These are phyloP conservation scores for Pachyrhynchus sulphureomaculatus DNA, from an alignment of 1,140 invertebrate species.

Conservation along the genomic window DNA sequence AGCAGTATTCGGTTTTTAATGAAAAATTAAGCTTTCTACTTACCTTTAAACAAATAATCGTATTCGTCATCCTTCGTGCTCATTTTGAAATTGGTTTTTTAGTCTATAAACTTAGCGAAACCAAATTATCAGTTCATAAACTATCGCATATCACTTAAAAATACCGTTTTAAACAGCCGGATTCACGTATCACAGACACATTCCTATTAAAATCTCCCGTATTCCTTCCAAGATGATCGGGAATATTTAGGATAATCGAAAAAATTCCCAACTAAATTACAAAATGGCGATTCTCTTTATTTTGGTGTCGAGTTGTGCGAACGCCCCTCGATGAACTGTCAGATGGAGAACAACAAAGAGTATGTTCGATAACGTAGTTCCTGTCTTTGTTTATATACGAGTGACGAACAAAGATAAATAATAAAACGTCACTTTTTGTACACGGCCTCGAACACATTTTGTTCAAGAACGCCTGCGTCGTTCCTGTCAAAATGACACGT, in stretches of 20 bases:
- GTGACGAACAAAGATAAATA: neutral
- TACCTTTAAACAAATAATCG: slow-evolving; percentile 99
- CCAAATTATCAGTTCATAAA: slow-evolving; percentile 28
- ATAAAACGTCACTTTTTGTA: neutral
- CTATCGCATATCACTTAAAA: slow-evolving; percentile 46
- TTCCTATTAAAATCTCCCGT: slow-evolving; percentile 35
- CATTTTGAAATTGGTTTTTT: slow-evolving; percentile 62
- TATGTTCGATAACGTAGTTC: neutral
- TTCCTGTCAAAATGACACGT: slow-evolving; percentile 9
- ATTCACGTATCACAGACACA: slow-evolving; percentile 48
- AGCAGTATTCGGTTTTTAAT: neutral
- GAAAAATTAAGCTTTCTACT: slow-evolving; percentile 35
- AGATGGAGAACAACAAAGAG: slow-evolving; percentile 1
- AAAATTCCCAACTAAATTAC: slow-evolving; percentile 22
- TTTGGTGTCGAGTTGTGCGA: slow-evolving; percentile 38
- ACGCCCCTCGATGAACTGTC: slow-evolving; percentile 44
- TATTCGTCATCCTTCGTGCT: slow-evolving; percentile 99
- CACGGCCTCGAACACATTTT: neutral
- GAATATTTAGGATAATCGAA: slow-evolving; percentile 29
- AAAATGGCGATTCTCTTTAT: slow-evolving; percentile 47
- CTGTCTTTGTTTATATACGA: neutral
- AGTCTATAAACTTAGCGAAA: slow-evolving; percentile 6
- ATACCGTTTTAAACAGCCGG: slow-evolving; percentile 38
- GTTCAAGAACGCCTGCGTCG: neutral
- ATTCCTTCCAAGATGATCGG: slow-evolving; percentile 37